Conservation (phyloP, 2,888 invertebrate species). For the Anagyrus pseudococci region DNA sequence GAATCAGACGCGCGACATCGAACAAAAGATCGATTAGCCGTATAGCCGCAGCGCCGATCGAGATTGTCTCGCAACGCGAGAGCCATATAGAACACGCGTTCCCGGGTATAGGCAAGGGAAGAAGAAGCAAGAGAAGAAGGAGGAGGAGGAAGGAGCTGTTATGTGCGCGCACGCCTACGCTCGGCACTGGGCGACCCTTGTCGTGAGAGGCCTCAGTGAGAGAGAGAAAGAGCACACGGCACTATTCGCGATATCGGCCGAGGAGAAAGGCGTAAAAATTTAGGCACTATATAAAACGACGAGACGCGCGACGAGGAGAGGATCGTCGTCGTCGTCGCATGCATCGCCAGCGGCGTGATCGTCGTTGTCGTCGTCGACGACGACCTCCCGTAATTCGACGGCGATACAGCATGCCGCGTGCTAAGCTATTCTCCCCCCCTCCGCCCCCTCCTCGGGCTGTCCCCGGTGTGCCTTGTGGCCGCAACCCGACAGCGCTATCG, state of each 20-base stretch:
- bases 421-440: no score
- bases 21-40: constrained; percentile 37
- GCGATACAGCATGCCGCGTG: background rate
- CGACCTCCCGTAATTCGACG: constrained; percentile 30
- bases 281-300: background rate
- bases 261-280: background rate
- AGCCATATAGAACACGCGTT: background rate
- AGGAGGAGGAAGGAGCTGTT: background rate
- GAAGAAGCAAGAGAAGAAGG: background rate
- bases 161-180: constrained; percentile 15
- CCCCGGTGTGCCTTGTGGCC: no score
- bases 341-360: no score
- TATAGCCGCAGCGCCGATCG: constrained; percentile 26
- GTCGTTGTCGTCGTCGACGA: background rate
- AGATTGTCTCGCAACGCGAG: constrained; percentile 19
- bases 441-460: no score
- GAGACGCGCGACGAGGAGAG: no score
- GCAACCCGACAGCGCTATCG: constrained; percentile 23
- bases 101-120: background rate
- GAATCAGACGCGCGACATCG: constrained; percentile 33
- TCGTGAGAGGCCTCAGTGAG: no score
- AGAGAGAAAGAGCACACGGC: no score
- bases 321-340: no score
- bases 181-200: constrained; percentile 7
- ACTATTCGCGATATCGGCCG: background rate